Evolutionary conservation across 2,113 vertebrate genomes (phyloP), one percentile per base, ranked within the genome.

Genomic region (Nyctibius bracteatus): DNA sequence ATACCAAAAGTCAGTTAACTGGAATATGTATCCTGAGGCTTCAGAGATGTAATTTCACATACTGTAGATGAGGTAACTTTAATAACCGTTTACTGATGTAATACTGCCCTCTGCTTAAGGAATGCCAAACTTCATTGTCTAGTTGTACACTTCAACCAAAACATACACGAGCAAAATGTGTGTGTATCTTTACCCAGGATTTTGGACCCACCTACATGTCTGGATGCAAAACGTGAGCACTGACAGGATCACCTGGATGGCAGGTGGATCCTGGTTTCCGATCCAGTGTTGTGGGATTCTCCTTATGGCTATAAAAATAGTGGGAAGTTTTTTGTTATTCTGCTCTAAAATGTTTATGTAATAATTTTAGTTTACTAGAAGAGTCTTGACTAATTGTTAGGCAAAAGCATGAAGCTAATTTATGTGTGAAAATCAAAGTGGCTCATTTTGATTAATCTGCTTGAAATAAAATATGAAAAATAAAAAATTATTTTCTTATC

Each of bases 91-190:
- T 96, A 57, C 89, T 85, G 82, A 94, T 92, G 77, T 92, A 92
- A 92, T 58, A 70, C 93, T 96, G 92, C 90, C 97, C 91, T 94
- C 93, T 93, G 67, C 96, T 95, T 92, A 95, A 92, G 86, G 68
- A 97, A 92, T 86, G 75, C 68, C 46, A 94, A 94, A 94, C 79
- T 96, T 95, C 91, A 91, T 93, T 95, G 92, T 61, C 6, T 57
- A 43, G 41, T 23, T 75, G 54, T 57, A 4, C 46, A 8, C 52
- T 43, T 92, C 30, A 73, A 67, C 21, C 37, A 35, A 89, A 68
- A 66, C 63, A 46, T 4, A 67, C 49, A 9, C 63, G 89, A 30
- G 4, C 39, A 71, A 83, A 63, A 85, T 55, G 23, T n/a, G 14
- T 39, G 19, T 37, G 12, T 3, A 2, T 31, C 63, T 93, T 86